phyloP scores from a whole-genome alignment of 2,113 vertebrate species.

The Triplophysa tibetana region DNA sequence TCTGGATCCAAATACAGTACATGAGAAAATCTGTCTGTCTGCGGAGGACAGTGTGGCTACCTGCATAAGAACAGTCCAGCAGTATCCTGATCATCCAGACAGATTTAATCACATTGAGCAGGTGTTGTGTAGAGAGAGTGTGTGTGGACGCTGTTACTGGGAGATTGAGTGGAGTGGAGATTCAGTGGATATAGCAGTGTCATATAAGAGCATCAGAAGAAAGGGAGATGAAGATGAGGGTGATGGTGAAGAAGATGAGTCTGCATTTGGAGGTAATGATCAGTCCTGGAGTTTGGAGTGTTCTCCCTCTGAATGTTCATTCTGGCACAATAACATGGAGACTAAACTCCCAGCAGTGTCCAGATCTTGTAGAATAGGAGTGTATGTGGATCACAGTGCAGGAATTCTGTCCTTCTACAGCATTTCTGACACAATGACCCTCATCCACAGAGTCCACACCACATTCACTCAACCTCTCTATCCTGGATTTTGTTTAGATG shows the following conservation, averaged over 20 bases:
- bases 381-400: constrained; percentile 52
- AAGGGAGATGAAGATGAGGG: neutral
- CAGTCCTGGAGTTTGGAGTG: neutral
- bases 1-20: neutral
- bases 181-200: neutral
- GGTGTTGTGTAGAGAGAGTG: constrained; percentile 21
- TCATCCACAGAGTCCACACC: constrained; percentile 39
- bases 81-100: constrained; percentile 8
- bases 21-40: constrained; percentile 13
- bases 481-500: neutral
- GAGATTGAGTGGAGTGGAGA: constrained; percentile 15
- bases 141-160: constrained; percentile 16
- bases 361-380: constrained; percentile 22
- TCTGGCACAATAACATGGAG: neutral
- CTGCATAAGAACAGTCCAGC: neutral
- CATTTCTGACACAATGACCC: constrained; percentile 50
- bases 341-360: neutral
- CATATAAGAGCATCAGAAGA: neutral
- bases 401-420: constrained; percentile 55
- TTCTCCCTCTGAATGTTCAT: neutral
- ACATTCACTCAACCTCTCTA: neutral
- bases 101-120: neutral
- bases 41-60: constrained; percentile 20
- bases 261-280: neutral
- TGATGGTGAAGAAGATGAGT: neutral